Evolutionary conservation across 2,113 vertebrate species (phyloP).

Genomic region (human (Homo sapiens)): DNA sequence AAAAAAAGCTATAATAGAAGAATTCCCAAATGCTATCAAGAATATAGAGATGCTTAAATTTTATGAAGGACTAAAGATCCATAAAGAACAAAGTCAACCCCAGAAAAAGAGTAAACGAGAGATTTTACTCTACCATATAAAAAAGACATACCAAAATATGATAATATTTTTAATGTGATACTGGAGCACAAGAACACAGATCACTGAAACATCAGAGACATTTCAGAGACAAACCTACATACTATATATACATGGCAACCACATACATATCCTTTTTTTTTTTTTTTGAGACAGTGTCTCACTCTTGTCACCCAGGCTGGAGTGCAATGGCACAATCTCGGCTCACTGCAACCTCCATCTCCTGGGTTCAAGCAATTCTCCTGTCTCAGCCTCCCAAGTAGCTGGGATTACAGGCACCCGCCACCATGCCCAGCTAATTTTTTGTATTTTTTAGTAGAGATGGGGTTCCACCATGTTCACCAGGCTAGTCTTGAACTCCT

Average conservation of each 20-base stretch:
- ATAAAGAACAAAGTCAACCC: not conserved
- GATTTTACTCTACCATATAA: not conserved
- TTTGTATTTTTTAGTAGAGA: too few relatives aligned
- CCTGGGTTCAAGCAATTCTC: too few relatives aligned
- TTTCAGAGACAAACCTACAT: not conserved
- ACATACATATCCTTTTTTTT: too few relatives aligned
- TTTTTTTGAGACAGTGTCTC: too few relatives aligned
- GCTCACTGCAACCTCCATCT: too few relatives aligned
- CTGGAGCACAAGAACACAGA: not conserved
- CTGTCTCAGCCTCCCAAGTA: too few relatives aligned
- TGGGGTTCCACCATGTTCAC: too few relatives aligned
- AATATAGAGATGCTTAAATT: constrained; percentile 13
- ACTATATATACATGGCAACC: not conserved
- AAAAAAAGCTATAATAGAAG: not conserved
- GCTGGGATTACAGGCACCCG: too few relatives aligned
- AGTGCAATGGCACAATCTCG: too few relatives aligned
- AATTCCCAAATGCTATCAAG: not conserved
- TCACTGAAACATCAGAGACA: not conserved
- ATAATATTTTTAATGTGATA: not conserved
- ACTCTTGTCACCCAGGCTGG: too few relatives aligned
- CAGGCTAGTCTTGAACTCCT: too few relatives aligned
- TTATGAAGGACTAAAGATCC: not conserved
- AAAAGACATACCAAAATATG: not conserved
- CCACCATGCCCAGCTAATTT: too few relatives aligned
- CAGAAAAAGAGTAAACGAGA: constrained; percentile 16